Evolutionary conservation across 2,113 vertebrate genomes (phyloP).

Genomic region (Collichthys lucidus): DNA sequence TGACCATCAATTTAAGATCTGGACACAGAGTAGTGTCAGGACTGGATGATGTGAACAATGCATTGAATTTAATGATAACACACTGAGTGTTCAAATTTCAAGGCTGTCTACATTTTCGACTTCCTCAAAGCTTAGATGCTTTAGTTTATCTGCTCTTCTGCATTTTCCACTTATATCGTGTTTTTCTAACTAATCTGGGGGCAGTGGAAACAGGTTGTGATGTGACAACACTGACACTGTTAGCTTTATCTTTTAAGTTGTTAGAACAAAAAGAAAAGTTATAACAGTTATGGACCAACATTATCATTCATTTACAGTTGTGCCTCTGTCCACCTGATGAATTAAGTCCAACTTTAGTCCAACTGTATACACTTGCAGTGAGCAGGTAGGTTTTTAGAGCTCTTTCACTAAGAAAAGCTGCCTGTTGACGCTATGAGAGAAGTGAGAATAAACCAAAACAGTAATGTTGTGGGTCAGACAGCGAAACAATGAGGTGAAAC

Average conservation of each 20-base stretch:
- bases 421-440: neutral
- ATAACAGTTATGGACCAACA: neutral
- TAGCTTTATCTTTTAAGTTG: neutral
- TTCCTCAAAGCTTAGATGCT: neutral
- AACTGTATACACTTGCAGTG: neutral
- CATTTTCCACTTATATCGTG: too few species aligned
- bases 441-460: neutral
- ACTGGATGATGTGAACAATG: neutral
- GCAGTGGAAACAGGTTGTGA: neutral
- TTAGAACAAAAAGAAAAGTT: too few species aligned
- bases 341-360: neutral
- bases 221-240: neutral
- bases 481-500: neutral
- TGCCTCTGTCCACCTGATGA: neutral
- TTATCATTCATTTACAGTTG: neutral
- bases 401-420: neutral
- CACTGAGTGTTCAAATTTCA: neutral
- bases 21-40: neutral
- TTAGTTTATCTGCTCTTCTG: neutral
- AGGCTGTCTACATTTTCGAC: neutral
- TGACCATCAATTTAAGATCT: neutral
- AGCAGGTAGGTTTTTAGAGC: neutral
- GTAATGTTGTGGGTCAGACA: too few species aligned
- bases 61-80: neutral
- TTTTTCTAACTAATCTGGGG: neutral